Evolutionary conservation across 2,888 invertebrate species (phyloP).

Genomic region (Cheilosia pagana): DNA sequence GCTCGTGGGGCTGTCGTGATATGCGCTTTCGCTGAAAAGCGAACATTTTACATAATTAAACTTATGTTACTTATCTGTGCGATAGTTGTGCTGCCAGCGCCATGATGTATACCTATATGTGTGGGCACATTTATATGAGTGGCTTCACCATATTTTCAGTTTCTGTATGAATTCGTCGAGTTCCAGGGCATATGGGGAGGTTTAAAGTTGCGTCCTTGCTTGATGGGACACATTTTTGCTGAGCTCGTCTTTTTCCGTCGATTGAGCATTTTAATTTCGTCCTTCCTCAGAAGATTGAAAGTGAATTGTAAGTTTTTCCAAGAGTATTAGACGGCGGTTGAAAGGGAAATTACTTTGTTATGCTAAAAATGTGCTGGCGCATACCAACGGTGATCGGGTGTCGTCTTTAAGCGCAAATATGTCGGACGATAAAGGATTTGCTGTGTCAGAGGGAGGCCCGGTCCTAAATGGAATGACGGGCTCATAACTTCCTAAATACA

Average conservation of each 20-base stretch:
- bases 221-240: constrained; percentile 24
- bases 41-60: constrained; percentile 71
- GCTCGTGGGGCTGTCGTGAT: constrained; percentile 17
- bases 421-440: not conserved
- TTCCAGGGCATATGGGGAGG: constrained; percentile 44
- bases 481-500: no score
- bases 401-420: no score
- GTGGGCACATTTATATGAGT: constrained; percentile 18
- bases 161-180: constrained; percentile 5
- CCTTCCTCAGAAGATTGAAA: constrained; percentile 18
- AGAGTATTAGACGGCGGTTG: not conserved
- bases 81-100: constrained; percentile 23
- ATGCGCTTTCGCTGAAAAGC: constrained; percentile 51
- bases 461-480: no score
- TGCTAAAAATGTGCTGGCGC: not conserved
- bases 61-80: constrained; percentile 65
- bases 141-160: constrained; percentile 22
- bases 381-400: not conserved
- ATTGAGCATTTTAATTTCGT: constrained; percentile 49
- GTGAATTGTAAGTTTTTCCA: constrained; percentile 2
- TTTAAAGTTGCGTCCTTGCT: constrained; percentile 24
- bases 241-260: constrained; percentile 2
- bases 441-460: no score
- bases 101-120: not conserved
- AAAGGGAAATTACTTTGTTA: constrained; percentile 6